Evolutionary conservation across 2,113 vertebrate genomes (phyloP).

Genomic region (Mirounga angustirostris): DNA sequence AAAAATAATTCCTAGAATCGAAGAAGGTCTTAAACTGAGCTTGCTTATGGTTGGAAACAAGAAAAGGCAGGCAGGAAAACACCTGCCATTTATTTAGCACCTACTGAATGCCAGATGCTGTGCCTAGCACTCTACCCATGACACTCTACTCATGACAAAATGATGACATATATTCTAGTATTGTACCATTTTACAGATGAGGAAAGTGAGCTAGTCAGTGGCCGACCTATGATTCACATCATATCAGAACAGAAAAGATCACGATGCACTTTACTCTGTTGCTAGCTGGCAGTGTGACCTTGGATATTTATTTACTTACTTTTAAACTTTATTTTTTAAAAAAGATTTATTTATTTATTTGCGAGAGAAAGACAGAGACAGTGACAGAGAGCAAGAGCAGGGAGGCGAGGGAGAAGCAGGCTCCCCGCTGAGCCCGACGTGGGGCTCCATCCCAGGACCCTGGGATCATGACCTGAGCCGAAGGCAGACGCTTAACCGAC

Average conservation of each 20-base stretch:
- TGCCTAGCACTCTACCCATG: background rate
- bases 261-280: background rate
- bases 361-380: too few relatives aligned
- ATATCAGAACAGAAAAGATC: background rate
- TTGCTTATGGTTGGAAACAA: background rate
- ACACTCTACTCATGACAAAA: background rate
- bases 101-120: background rate
- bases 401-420: too few relatives aligned
- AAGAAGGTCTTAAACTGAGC: background rate
- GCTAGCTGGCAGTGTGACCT: background rate
- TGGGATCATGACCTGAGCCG: too few relatives aligned
- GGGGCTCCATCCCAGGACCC: too few relatives aligned
- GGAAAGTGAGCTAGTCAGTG: background rate
- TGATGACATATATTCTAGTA: background rate
- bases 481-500: too few relatives aligned
- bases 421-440: too few relatives aligned
- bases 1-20: background rate
- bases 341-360: too few relatives aligned
- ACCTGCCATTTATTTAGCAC: background rate
- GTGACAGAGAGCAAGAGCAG: too few relatives aligned
- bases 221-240: background rate
- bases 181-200: background rate
- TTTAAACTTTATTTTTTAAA: too few relatives aligned
- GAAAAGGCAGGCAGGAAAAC: background rate
- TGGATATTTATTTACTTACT: background rate